phyloP scores from a whole-genome alignment of 2,888 invertebrate genomes.

The Drosophila dives region DNA sequence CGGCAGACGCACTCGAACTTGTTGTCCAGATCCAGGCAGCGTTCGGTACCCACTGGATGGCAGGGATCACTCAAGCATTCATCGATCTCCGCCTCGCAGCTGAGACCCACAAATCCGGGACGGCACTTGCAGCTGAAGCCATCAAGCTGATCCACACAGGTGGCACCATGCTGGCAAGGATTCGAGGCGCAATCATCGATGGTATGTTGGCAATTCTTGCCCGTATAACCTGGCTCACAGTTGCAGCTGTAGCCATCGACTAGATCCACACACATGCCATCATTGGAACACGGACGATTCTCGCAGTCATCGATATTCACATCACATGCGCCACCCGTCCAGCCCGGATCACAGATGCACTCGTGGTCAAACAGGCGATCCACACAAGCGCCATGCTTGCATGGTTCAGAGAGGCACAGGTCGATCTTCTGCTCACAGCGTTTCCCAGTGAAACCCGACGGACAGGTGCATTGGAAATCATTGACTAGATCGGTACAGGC shows the following conservation, averaged over 20 bases:
- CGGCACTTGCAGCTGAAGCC: slow-evolving; percentile 97
- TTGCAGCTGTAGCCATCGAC: slow-evolving; percentile 93
- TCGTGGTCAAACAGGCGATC: slow-evolving; percentile 94
- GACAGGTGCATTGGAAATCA: slow-evolving; percentile 97
- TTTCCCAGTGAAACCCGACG: slow-evolving; percentile 97
- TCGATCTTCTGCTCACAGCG: slow-evolving; percentile 98
- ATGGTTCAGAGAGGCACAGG: slow-evolving; percentile 94
- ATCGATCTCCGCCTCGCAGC: slow-evolving; percentile 96
- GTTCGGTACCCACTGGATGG: slow-evolving; percentile 94
- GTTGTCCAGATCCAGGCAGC: slow-evolving; percentile 95
- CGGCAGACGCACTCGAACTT: slow-evolving; percentile 95
- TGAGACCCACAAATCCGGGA: slow-evolving; percentile 96
- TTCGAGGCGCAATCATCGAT: slow-evolving; percentile 95
- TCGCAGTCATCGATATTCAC: slow-evolving; percentile 96
- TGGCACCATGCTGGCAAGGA: slow-evolving; percentile 96
- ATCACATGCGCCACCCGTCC: slow-evolving; percentile 94
- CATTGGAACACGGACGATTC: slow-evolving; percentile 95
- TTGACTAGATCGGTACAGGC: slow-evolving; percentile 97
- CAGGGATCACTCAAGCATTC: slow-evolving; percentile 97
- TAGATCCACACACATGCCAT: slow-evolving; percentile 95
- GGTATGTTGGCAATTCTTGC: slow-evolving; percentile 96
- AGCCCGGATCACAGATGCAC: slow-evolving; percentile 96
- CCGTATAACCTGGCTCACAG: slow-evolving; percentile 97
- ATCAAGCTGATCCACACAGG: slow-evolving; percentile 94
- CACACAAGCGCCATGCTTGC: slow-evolving; percentile 96